A percentile compares a stretch with the other conserved stretches of the same genome.
phyloP scores from a whole-genome alignment of 2,888 invertebrate genomes.

The Gari tellinella region DNA sequence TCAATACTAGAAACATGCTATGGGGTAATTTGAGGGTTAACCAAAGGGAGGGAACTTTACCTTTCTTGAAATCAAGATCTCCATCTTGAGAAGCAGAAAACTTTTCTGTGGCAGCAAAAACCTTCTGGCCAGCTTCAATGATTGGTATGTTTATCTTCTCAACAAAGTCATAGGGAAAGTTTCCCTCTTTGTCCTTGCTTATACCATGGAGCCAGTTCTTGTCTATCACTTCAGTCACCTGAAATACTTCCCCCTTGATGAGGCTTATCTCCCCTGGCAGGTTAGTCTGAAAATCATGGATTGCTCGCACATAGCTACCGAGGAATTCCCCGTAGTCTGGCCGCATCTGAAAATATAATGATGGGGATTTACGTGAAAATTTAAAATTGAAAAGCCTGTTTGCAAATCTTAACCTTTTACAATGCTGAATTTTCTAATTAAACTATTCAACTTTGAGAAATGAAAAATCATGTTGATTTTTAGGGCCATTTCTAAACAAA shows the following conservation, averaged over 20 bases:
- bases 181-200: constrained; percentile 70
- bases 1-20: too few relatives aligned
- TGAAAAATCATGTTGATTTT: too few relatives aligned
- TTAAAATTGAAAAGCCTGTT: too few relatives aligned
- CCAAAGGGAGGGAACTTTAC: too few relatives aligned
- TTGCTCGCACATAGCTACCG: constrained; percentile 76
- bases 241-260: constrained; percentile 75
- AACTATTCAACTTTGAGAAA: too few relatives aligned
- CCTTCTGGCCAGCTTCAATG: constrained; percentile 69
- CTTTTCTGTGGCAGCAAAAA: constrained; percentile 78
- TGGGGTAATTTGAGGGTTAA: neutral
- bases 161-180: constrained; percentile 80
- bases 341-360: constrained; percentile 76
- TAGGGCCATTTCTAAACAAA: too few relatives aligned
- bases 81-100: constrained; percentile 78
- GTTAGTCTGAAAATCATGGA: constrained; percentile 77
- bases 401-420: too few relatives aligned
- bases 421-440: too few relatives aligned
- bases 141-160: constrained; percentile 72
- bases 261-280: constrained; percentile 78
- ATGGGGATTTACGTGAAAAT: too few relatives aligned
- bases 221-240: constrained; percentile 75
- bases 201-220: constrained; percentile 80
- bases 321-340: constrained; percentile 69
- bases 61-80: constrained; percentile 80